Conservation (phyloP, 1,140 invertebrate species). For the Melanaphis sacchari region DNA sequence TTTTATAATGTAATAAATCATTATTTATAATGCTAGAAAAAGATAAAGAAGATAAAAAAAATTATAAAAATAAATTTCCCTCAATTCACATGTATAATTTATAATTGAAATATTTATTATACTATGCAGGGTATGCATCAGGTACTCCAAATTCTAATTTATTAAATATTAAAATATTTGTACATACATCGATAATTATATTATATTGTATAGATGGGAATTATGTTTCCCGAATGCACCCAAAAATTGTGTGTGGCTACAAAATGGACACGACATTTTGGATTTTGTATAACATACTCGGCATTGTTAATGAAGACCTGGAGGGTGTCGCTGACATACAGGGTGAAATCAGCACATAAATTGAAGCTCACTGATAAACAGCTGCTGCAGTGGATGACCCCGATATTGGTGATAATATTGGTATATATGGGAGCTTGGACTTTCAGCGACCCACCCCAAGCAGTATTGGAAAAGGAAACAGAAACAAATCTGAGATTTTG, state of each 20-base stretch:
- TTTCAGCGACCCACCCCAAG: conserved; percentile 78
- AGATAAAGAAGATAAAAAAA: not conserved
- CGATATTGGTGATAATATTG: conserved; percentile 84
- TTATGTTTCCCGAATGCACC: conserved; percentile 85
- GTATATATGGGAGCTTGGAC: conserved; percentile 91
- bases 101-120: not conserved
- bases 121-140: not conserved
- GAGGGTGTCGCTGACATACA: conserved; percentile 91
- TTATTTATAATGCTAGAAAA: not conserved
- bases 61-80: not conserved
- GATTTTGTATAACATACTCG: conserved; percentile 90
- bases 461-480: conserved; percentile 76
- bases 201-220: conserved; percentile 78
- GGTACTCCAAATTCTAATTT: not conserved
- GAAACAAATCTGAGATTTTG: conserved; percentile 80
- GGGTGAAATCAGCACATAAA: conserved; percentile 92
- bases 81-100: not conserved
- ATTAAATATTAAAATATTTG: not conserved
- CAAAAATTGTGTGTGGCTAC: conserved; percentile 83
- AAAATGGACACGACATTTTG: conserved; percentile 89
- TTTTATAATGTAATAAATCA: not conserved
- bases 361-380: conserved; percentile 91
- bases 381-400: conserved; percentile 88
- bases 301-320: conserved; percentile 92
- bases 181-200: not conserved